These are phyloP conservation scores for Clitarchus hookeri DNA, from an alignment of 2,888 invertebrate genomes.

Conservation along the genomic window DNA sequence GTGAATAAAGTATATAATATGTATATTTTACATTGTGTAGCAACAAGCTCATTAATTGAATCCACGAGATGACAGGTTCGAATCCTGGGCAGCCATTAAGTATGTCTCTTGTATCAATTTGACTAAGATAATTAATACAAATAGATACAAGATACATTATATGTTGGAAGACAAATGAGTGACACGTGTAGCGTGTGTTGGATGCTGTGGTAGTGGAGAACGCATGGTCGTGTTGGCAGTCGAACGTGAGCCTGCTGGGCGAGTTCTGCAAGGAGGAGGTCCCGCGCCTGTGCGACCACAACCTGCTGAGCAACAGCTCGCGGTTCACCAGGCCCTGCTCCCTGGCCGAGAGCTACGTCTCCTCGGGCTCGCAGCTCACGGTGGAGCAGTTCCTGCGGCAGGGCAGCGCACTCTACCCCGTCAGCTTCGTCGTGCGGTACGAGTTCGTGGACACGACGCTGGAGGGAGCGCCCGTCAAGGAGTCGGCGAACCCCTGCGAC, in stretches of 20 bases:
- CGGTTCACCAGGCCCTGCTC: slow-evolving; percentile 72
- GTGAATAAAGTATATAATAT: too few species aligned
- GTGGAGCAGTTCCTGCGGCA: slow-evolving; percentile 75
- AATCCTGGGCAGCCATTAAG: too few species aligned
- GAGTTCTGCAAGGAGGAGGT: slow-evolving; percentile 79
- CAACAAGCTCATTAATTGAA: too few species aligned
- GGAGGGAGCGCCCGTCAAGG: slow-evolving; percentile 64
- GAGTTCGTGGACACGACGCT: slow-evolving; percentile 80
- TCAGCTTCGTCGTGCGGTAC: slow-evolving; percentile 76
- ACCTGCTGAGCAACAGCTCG: slow-evolving; percentile 71
- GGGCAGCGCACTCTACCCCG: slow-evolving; percentile 79
- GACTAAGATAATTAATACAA: too few species aligned
- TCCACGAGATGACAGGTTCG: too few species aligned
- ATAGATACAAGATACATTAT: too few species aligned
- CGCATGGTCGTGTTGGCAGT: neutral
- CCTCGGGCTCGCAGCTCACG: slow-evolving; percentile 73
- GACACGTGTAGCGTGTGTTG: too few species aligned
- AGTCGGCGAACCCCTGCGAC: slow-evolving; percentile 67
- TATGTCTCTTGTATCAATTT: too few species aligned
- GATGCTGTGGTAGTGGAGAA: neutral
- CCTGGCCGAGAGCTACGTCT: slow-evolving; percentile 75
- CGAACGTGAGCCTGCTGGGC: slow-evolving; percentile 65
- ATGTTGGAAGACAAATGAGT: too few species aligned
- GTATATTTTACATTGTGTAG: too few species aligned
- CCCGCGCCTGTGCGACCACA: slow-evolving; percentile 75